Evolutionary conservation across 1,140 invertebrate genomes (phyloP), one percentile per base, ranked within the genome.

Genomic region (Acromyrmex charruanus): DNA sequence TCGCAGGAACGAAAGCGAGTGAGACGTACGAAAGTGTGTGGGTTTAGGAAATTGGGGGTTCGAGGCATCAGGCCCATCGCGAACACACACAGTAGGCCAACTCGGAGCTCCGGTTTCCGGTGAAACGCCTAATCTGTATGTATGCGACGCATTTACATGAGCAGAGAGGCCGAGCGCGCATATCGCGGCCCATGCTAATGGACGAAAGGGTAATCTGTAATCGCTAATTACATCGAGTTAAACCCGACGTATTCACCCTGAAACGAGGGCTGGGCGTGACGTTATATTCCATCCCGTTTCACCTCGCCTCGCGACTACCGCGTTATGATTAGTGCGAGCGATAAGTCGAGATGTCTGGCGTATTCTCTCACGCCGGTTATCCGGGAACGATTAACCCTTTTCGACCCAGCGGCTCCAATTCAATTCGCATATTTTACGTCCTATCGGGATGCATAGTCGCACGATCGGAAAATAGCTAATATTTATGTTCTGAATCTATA

Each of bases 201-300:
- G 89, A 91, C 90, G 91, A 92, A 92, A 92, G 88, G 91, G 91
- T 92, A 92, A 91, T 92, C 88, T 88, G 91, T 91, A 92, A 92
- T 92, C 91, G 84, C 91, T 92, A 92, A 92, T 92, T 92, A 92
- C 91, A 92, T 90, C 90, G 90, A 90, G 91, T 92, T 92, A 92
- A 92, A 92, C 91, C 88, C 91, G 91, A 92, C 91, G 91, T 90
- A 91, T 91, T 87, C 89, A 58, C 59, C 87, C 89, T 61, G 81
- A 90, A 90, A 87, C 79, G 75, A 68, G 77, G 77, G 85, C 51
- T 90, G 89, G 71, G 81, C 77, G 72, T 90, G 91, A 92, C 92
- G 87, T 92, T 92, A 88, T 91, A 85, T 87, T 63, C 85, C 69
- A 35, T 12, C 53, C 49, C 39, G 63, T 61, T 49, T 35, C 14